Base-by-base conservation (phyloP, 1,140 invertebrate species). In the Apis laboriosa region DNA sequence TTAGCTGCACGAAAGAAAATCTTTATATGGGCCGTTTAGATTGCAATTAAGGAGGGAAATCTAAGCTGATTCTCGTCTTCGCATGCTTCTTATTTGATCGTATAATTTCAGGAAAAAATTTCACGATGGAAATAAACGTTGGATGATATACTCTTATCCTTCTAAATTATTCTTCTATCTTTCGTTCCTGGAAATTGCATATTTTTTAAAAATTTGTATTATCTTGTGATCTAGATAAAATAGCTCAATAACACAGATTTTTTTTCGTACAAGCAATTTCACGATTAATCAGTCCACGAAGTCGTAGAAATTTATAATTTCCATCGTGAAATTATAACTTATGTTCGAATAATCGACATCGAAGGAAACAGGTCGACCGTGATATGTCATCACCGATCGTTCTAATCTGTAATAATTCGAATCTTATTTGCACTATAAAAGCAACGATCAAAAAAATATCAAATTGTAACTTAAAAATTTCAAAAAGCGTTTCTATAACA, bases 41-140 rank as follows among this genome's bases (percentile, higher is more conserved):
- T 74, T 84, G 43, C 86, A n/a, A 79, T 76, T 84, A 90, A 83
- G 84, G 86, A 90, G 90, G 84, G 90, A 91, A 90, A 91, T 86
- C 80, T 76, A 56, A 84, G 70, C 85, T 75, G 63, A 80, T 86
- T 88, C 82, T 84, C 17, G 77, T 82, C 80, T 74, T 83, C 51
- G 77, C 24, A 55, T 34, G 53, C 43, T 43, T 24, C 73, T 75
- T 61, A 53, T 21, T 19, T 5, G 21, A 55, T n/a, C 34, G 13
- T n/a, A 15, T 11, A 56, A 55, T 21, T 66, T 55, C 24, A 12
- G 19, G 21, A 12, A 55, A 53, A 17, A 49, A 70, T 70, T 60
- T 70, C 76, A 78, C 64, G 51, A 58, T 67, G 53, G 53, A 60
- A 68, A 58, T 58, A 19, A 13, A 11, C 13, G 28, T 64, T 9